phyloP scores from a whole-genome alignment of 2,888 invertebrate genomes.

The Tipula lateralis region DNA sequence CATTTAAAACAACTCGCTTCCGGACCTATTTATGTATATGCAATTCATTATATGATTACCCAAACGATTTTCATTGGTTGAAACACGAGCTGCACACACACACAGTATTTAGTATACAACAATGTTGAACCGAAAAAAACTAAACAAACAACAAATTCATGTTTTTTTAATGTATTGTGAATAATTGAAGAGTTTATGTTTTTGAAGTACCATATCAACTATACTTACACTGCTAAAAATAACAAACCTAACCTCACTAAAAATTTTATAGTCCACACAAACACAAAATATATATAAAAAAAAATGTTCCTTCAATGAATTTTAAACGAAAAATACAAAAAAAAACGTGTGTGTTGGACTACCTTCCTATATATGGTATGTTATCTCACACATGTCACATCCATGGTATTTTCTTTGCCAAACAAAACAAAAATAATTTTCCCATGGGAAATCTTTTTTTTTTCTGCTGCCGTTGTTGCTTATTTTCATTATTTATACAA shows the following conservation, averaged over 20 bases:
- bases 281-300: too few relatives aligned
- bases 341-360: background rate
- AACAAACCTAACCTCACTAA: background rate
- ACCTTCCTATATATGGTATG: background rate
- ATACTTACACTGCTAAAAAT: background rate
- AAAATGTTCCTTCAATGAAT: background rate
- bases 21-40: background rate
- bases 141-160: background rate
- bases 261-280: background rate
- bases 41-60: background rate
- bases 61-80: background rate
- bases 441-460: background rate
- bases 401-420: background rate
- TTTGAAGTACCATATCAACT: background rate
- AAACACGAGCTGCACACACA: background rate
- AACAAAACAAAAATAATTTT: background rate
- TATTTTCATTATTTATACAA: conserved; percentile 11
- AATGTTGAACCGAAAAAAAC: background rate
- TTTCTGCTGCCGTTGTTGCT: background rate
- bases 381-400: background rate
- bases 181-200: background rate
- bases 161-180: background rate
- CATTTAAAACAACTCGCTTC: background rate
- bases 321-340: background rate
- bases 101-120: background rate